phyloP scores from a whole-genome alignment of 2,113 vertebrate species.

The Pseudolaguvia tuberculata region DNA sequence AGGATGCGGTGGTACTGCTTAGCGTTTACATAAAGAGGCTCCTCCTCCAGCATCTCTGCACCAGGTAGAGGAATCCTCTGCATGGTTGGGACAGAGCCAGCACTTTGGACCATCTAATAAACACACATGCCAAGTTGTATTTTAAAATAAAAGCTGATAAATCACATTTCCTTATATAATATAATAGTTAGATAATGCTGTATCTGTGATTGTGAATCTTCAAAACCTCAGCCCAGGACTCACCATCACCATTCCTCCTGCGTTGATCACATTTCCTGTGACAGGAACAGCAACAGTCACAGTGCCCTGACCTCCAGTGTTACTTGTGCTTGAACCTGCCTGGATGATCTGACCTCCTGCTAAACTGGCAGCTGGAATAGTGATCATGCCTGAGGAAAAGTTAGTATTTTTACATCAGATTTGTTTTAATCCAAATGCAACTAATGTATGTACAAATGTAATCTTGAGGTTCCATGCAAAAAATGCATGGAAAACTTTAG shows the following conservation, averaged over 20 bases:
- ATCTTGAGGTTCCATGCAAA: too few species aligned
- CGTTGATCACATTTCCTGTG: constrained; percentile 95
- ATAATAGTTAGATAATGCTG: too few species aligned
- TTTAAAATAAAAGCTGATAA: background rate
- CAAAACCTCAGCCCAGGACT: constrained; percentile 50
- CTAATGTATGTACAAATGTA: too few species aligned
- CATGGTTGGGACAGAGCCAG: constrained; percentile 84
- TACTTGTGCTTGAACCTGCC: constrained; percentile 86
- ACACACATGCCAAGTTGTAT: background rate
- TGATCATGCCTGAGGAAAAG: constrained; percentile 97
- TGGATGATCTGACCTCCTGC: constrained; percentile 97
- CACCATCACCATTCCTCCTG: constrained; percentile 99
- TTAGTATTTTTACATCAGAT: too few species aligned
- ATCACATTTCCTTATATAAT: background rate
- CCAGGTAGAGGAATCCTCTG: constrained; percentile 96
- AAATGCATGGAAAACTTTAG: too few species aligned
- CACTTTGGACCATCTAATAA: constrained; percentile 89
- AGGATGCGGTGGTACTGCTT: constrained; percentile 98
- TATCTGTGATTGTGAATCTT: too few species aligned
- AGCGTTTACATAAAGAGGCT: constrained; percentile 95
- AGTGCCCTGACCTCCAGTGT: constrained; percentile 91
- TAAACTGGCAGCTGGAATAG: constrained; percentile 93
- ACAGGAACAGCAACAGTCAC: constrained; percentile 96
- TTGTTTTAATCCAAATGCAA: too few species aligned
- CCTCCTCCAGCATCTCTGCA: constrained; percentile 97